A percentile compares a stretch with the other conserved stretches of the same genome.
Evolutionary conservation across 2,888 invertebrate genomes (phyloP).

Genomic region (Ligdia adustata): DNA sequence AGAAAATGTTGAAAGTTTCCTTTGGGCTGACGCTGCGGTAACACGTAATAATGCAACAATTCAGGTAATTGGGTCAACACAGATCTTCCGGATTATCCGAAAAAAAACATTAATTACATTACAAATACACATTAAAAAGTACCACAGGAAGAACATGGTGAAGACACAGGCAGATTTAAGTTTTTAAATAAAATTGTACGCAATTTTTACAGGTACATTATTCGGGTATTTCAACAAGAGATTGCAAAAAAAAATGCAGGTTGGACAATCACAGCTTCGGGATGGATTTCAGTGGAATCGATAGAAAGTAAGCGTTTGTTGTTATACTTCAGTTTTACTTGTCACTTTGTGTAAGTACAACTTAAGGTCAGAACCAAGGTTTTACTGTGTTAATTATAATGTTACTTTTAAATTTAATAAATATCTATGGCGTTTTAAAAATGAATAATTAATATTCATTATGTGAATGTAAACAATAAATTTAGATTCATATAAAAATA

Average conservation of each 20-base stretch:
- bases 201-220: conserved; percentile 16
- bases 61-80: neutral
- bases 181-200: neutral
- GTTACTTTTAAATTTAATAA: too few relatives aligned
- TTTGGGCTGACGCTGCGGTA: conserved; percentile 4
- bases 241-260: neutral
- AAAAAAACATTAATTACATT: neutral
- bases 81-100: neutral
- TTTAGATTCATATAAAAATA: too few relatives aligned
- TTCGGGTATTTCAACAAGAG: conserved; percentile 11
- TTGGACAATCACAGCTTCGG: conserved; percentile 11
- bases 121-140: neutral
- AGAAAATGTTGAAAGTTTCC: neutral
- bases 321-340: too few relatives aligned
- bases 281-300: conserved; percentile 27
- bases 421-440: too few relatives aligned
- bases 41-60: neutral
- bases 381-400: too few relatives aligned
- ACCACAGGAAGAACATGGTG: too few relatives aligned
- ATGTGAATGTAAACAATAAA: too few relatives aligned
- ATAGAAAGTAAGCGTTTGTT: conserved; percentile 15
- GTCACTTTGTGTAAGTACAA: too few relatives aligned
- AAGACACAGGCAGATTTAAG: too few relatives aligned
- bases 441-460: too few relatives aligned
- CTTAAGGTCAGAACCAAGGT: too few relatives aligned